Conservation (phyloP, 2,888 invertebrate species). For the Lissonota sp. region DNA sequence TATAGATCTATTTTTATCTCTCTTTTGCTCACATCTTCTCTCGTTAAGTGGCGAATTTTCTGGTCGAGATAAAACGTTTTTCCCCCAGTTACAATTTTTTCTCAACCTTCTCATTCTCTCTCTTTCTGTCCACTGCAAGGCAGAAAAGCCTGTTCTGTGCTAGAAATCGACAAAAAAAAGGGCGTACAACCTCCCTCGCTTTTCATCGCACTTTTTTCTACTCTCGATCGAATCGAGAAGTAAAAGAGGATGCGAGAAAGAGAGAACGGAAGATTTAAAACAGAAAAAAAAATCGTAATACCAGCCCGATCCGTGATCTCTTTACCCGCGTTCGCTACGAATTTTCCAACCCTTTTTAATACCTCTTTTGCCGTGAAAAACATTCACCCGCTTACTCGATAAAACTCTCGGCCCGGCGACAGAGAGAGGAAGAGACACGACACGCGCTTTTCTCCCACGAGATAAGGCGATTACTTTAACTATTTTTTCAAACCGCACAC, state of each 20-base stretch:
- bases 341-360: slow-evolving; percentile 47
- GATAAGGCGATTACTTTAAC: slow-evolving; percentile 81
- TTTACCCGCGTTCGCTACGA: slow-evolving; percentile 18
- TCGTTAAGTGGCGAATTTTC: slow-evolving; percentile 63
- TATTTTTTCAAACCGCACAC: slow-evolving; percentile 76
- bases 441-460: slow-evolving; percentile 72
- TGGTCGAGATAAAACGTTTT: slow-evolving; percentile 58
- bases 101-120: not conserved
- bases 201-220: slow-evolving; percentile 43
- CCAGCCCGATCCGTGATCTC: slow-evolving; percentile 46
- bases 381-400: slow-evolving; percentile 45
- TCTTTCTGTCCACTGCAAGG: slow-evolving; percentile 8
- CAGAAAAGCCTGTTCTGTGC: slow-evolving; percentile 21
- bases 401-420: slow-evolving; percentile 46
- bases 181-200: slow-evolving; percentile 1
- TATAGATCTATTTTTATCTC: slow-evolving; percentile 25
- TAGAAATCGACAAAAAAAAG: slow-evolving; percentile 9
- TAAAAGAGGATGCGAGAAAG: slow-evolving; percentile 17
- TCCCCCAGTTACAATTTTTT: slow-evolving; percentile 32
- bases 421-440: slow-evolving; percentile 47
- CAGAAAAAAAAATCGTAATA: slow-evolving; percentile 43
- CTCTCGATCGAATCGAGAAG: slow-evolving; percentile 47
- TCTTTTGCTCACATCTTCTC: slow-evolving; percentile 20
- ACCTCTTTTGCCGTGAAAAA: slow-evolving; percentile 29
- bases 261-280: slow-evolving; percentile 24